Base-by-base conservation (phyloP, 2,797 vertebrate species). In the Sarcophilus harrisii region DNA sequence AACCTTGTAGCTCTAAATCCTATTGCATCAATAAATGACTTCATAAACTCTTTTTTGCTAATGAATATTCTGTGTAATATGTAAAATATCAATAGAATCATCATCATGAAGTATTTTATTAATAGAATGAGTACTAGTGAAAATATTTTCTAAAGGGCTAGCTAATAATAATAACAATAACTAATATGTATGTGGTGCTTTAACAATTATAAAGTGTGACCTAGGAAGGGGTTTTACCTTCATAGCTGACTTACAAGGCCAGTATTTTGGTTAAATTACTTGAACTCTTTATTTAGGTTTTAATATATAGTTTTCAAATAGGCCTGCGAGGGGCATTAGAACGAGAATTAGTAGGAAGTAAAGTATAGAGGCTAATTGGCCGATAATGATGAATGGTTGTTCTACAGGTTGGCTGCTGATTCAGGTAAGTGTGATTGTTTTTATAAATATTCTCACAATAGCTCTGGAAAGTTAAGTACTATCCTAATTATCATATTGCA, bases 71-170 rank as follows among this genome's bases (percentile, higher is more conserved):
- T 12, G 49, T 93, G 2, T 49, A 94, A 2, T 0, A 8, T 6
- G 49, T 92, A 21, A 58, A 21, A 4, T 1, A 4, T 0, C 0
- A 11, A 21, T 57, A 21, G 14, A 21, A 49, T 49, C 0, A 49
- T 30, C 9, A 29, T n/a, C 16, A 24, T 60, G 57, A 38, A 73
- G 27, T 92, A 18, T 24, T 60, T 59, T 49, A 32, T 57, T 55
- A 90, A 52, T 4, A 38, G 28, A 38, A 12, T 38, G 66, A 60
- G 10, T 49, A 28, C 52, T 21, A 55, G 59, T 55, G 89, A 90
- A 45, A n/a, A 27, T 45, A 91, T 49, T 57, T 93, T 73, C 16
- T 55, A 3, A 57, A 38, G 45, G 28, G 32, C 30, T 90, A 1
- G 38, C 57, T 58, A 8, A 45, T 1, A 16, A 66, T n/a, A 66